Evolutionary conservation across 2,113 vertebrate species (phyloP), one percentile per base, ranked within the genome.

Genomic region (Hypocryptadius cinnamomeus): DNA sequence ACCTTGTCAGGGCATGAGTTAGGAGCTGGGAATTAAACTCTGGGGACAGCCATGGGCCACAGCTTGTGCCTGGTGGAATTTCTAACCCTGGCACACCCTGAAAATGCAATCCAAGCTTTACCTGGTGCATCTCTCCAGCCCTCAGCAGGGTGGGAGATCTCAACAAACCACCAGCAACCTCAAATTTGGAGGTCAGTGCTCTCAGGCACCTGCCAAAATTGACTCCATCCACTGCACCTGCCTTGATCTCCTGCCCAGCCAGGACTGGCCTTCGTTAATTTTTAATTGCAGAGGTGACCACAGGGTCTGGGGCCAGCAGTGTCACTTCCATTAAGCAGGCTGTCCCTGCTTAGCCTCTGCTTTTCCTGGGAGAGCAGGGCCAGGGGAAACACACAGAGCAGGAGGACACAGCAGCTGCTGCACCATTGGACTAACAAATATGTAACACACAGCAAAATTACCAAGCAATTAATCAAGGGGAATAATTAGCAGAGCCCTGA

Each of bases 211-310:
- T 4, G 2, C 45, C 54, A 59, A 40, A 91, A 63, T 10, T 50
- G 12, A 83, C 59, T 81, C 69, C 4, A 2, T 9, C 28, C 35
- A 0, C 64, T 79, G n/a, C 20, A 66, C 60, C 68, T 92, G 66
- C 82, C 51, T 24, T n/a, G 54, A 64, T 65, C 79, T 65, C 86
- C 85, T 60, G 68, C 87, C 80, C 71, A 63, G 33, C 30, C 64
- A 69, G 53, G 80, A 50, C 76, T 56, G 39, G 63, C 20, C 85
- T 95, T 88, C 9, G 2, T 82, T 77, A 47, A 2, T 8, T 47
- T 90, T 96, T 97, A 97, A 97, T 97, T 97, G 94, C 69, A 61
- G 77, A 85, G 89, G 91, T 83, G 73, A 89, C 57, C 90, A n/a
- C 81, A 80, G 79, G 37, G 87, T 57, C 27, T 33, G 27, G 33